Conservation (phyloP, 2,113 vertebrate species). For the Cervus canadensis region DNA sequence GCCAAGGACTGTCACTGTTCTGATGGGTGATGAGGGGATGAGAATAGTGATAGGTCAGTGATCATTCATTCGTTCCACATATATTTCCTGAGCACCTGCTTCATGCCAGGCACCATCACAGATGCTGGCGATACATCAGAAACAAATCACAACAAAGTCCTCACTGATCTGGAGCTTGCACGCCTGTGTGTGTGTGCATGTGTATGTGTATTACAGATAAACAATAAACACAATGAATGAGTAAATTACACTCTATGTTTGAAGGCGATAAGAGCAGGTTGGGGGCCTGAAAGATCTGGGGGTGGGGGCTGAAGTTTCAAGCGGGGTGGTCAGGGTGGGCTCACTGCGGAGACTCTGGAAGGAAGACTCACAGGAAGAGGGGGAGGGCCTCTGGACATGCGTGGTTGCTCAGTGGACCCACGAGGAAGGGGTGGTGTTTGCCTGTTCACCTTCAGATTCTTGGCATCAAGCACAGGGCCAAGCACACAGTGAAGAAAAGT, state of each 20-base stretch:
- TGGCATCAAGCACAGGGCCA: neutral
- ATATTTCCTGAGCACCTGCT: neutral
- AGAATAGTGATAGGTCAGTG: accelerated
- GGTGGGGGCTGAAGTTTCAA: neutral
- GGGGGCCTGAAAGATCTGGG: neutral
- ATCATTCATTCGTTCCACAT: neutral
- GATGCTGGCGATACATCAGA: neutral
- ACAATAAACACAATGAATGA: neutral
- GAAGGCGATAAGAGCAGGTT: neutral
- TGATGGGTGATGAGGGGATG: neutral
- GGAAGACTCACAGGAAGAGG: neutral
- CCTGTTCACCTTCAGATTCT: neutral
- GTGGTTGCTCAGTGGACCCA: neutral
- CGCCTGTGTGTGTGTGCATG: neutral
- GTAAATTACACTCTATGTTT: neutral
- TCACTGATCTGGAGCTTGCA: neutral
- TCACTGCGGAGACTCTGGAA: neutral
- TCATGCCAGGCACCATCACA: too few species aligned
- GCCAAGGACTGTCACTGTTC: neutral
- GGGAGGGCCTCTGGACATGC: accelerated
- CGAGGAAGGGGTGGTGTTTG: neutral
- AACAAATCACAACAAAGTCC: neutral
- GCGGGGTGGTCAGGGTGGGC: neutral
- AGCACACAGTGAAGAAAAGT: neutral
- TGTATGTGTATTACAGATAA: neutral